phyloP scores from a whole-genome alignment of 2,113 vertebrate species.

The Aphelocoma coerulescens region DNA sequence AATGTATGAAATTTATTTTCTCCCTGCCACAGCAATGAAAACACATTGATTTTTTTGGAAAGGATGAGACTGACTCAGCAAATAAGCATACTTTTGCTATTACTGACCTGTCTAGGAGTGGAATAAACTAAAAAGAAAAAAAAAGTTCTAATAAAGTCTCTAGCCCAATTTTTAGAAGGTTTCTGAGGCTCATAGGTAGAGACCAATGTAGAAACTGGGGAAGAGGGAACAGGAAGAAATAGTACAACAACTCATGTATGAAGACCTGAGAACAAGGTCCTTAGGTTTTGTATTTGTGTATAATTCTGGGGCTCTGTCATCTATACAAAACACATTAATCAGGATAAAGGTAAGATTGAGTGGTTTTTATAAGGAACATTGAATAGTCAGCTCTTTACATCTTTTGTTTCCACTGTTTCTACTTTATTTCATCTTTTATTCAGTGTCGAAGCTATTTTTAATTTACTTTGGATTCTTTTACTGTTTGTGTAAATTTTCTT shows the following conservation, averaged over 20 bases:
- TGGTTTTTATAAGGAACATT: background rate
- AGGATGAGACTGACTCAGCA: background rate
- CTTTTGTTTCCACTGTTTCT: background rate
- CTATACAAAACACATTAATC: background rate
- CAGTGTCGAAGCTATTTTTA: background rate
- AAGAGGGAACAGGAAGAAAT: background rate
- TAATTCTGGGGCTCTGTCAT: background rate
- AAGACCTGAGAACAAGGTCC: background rate
- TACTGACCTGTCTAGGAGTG: background rate
- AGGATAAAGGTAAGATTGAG: background rate
- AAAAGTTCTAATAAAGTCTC: background rate
- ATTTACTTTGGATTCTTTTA: background rate
- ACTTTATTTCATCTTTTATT: background rate
- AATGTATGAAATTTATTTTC: background rate
- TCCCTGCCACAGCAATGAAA: background rate
- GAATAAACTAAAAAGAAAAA: background rate
- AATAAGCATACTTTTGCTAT: background rate
- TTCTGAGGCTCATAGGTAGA: background rate
- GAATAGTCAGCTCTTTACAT: background rate
- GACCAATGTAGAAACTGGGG: background rate
- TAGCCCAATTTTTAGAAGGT: background rate
- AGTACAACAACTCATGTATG: background rate
- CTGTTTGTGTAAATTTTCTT: background rate
- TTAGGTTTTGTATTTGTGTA: background rate
- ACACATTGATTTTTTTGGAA: background rate